These are phyloP conservation scores for Ectropis crepuscularia DNA, from an alignment of 2,888 invertebrate species.

Conservation along the genomic window DNA sequence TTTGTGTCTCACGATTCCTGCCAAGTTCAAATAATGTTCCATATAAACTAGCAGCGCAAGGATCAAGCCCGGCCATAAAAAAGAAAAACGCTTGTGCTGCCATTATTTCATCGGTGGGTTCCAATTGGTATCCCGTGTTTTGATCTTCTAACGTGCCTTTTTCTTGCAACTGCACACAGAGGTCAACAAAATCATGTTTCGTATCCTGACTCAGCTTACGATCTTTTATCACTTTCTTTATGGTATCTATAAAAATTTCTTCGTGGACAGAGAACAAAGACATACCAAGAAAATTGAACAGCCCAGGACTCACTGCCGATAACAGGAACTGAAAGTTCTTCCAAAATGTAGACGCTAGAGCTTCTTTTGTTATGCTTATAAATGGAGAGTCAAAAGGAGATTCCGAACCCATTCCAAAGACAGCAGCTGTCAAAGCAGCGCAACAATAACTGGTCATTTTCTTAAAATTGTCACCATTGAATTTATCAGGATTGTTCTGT, in stretches of 20 bases:
- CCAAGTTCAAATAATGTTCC: slow-evolving; percentile 59
- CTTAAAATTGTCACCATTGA: neutral
- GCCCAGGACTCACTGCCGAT: neutral
- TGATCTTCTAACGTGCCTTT: neutral
- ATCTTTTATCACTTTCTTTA: slow-evolving; percentile 1
- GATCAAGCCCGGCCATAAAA: slow-evolving; percentile 6
- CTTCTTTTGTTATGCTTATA: neutral
- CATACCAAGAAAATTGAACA: neutral
- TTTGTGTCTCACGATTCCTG: slow-evolving; percentile 54
- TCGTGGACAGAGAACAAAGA: neutral
- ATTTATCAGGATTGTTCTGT: neutral
- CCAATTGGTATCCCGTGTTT: neutral
- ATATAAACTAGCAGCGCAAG: slow-evolving; percentile 40
- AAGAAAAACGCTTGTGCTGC: slow-evolving; percentile 37
- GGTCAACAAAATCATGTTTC: slow-evolving; percentile 6
- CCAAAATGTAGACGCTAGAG: neutral
- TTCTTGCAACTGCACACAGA: slow-evolving; percentile 4
- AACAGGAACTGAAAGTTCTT: slow-evolving; percentile 5
- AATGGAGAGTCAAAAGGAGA: slow-evolving; percentile 9
- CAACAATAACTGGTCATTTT: slow-evolving; percentile 1
- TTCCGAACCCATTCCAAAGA: slow-evolving; percentile 2
- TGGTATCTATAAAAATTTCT: slow-evolving; percentile 1
- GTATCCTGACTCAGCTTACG: neutral
- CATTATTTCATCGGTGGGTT: slow-evolving; percentile 11
- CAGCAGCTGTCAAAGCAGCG: slow-evolving; percentile 4